Evolutionary conservation across 1,140 invertebrate species (phyloP).

Genomic region (Drosophila carrolli): DNA sequence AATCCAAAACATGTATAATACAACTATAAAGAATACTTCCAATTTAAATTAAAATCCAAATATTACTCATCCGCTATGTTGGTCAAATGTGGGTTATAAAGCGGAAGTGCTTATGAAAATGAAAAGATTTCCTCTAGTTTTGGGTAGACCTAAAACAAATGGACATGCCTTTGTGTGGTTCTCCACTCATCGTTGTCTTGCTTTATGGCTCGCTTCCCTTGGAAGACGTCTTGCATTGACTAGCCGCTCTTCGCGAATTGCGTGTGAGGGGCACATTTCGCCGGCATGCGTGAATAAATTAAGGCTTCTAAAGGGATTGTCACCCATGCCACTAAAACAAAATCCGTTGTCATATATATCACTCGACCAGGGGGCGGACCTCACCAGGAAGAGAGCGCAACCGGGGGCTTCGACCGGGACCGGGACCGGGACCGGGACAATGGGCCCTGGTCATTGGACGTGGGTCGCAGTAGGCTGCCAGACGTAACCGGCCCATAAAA

Average conservation of each 20-base stretch:
- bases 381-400: background rate
- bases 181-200: background rate
- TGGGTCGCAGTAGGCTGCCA: constrained; percentile 38
- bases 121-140: no score
- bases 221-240: constrained; percentile 1
- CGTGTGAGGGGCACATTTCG: constrained; percentile 72
- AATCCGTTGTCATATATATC: constrained; percentile 79
- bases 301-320: constrained; percentile 75
- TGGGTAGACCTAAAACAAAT: no score
- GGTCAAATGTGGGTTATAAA: no score
- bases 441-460: constrained; percentile 16
- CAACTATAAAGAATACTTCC: no score
- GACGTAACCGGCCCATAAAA: constrained; percentile 72
- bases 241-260: constrained; percentile 44
- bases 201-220: background rate
- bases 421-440: background rate
- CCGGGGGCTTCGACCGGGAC: background rate
- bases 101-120: no score
- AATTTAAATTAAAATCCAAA: no score
- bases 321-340: constrained; percentile 79
- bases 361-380: constrained; percentile 35
- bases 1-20: no score
- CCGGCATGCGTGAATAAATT: constrained; percentile 76
- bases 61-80: no score
- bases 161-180: background rate